Evolutionary conservation across 2,113 vertebrate genomes (phyloP), one percentile per base, ranked within the genome.

Genomic region (Seriola aureovittata): DNA sequence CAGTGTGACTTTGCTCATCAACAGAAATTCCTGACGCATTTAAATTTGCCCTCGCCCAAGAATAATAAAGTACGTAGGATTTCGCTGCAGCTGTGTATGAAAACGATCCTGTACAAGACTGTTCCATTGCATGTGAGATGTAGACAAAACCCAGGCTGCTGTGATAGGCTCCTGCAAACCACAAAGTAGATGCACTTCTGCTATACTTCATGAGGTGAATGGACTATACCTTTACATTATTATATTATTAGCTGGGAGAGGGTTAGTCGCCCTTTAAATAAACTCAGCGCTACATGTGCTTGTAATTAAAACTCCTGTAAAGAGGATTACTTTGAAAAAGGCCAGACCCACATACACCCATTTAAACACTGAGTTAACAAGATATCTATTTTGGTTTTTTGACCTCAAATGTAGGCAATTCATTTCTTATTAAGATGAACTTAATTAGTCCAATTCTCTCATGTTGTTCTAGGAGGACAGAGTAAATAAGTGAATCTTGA

Each of bases 11-110:
- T 81, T 71, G 75, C 80, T 91, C 88, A 93, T 94, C 91, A 88
- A 89, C 81, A 86, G 65, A 90, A 79, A 74, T 91, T 89, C 91
- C 77, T 92, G 85, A 93, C 83, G 79, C 85, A 74, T 91, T 88
- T 77, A 72, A 76, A 84, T 88, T 88, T 55, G n/a, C 73, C n/a
- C 54, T 76, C 46, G 4, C 80, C 92, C 92, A 95, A 92, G 88
- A 92, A 93, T 91, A 95, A 94, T 78, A 93, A 83, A 85, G 85
- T 84, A 70, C 85, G 86, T 85, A 75, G 87, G 89, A 84, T 91
- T 93, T 91, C 82, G 65, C 81, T 44, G 72, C 83, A 80, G 90
- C 87, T 80, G 81, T 75, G 88, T 65, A 75, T 77, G 85, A 85
- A 89, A 92, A 81, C 38, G 44, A 85, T 88, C 86, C 84, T 88